Conservation (phyloP, 2,113 vertebrate genomes). For the Stigmatopora argus region DNA sequence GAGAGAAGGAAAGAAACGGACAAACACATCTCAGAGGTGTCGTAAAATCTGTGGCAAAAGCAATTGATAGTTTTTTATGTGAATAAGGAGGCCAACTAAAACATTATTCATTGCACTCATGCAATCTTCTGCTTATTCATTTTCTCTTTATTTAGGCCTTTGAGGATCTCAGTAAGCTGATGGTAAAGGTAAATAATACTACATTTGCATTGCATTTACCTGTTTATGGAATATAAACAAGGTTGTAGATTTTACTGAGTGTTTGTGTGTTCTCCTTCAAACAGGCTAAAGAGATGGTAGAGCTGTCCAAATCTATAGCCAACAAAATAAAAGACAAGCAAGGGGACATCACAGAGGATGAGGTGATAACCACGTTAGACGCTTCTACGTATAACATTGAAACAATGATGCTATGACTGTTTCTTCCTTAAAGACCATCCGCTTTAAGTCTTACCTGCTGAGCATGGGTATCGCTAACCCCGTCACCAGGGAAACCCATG, state of each 20-base stretch:
- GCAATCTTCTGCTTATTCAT: conserved; percentile 21
- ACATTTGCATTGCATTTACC: not conserved
- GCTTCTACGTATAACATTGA: not conserved
- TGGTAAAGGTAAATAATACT: conserved; percentile 85
- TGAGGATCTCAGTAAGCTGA: conserved; percentile 95
- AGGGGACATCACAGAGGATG: conserved; percentile 95
- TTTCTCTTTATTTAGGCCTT: conserved; percentile 78
- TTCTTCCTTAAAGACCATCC: conserved; percentile 78
- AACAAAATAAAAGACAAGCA: conserved; percentile 99
- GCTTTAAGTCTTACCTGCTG: conserved; percentile 94
- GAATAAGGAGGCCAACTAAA: not conserved
- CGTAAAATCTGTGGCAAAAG: not conserved
- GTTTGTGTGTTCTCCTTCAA: conserved; percentile 21
- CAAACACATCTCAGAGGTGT: conserved; percentile 98
- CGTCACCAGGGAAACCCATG: conserved; percentile 89
- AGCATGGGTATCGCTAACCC: conserved; percentile 98
- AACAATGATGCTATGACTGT: not conserved
- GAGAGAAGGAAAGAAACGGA: conserved; percentile 98
- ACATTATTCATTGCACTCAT: conserved; percentile 23
- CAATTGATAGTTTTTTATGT: not conserved
- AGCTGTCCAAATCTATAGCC: conserved; percentile 92
- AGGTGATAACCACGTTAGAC: conserved; percentile 69
- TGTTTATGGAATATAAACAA: not conserved
- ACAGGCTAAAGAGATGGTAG: conserved; percentile 99
- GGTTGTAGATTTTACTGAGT: not conserved